Base-by-base conservation (phyloP, 2,888 invertebrate genomes). In the Volucella zonaria region DNA sequence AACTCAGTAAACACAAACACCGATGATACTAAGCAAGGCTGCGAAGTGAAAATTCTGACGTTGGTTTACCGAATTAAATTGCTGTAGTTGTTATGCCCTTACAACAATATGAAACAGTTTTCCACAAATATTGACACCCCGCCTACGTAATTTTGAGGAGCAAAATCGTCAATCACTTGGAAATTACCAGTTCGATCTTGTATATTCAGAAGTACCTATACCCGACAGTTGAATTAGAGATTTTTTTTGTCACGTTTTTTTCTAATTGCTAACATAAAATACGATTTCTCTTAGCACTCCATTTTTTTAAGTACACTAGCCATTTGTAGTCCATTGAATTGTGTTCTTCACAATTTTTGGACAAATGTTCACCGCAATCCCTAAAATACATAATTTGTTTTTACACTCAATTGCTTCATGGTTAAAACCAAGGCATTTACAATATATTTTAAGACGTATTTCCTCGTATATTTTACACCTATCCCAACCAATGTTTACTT, bases 401-500 rank as follows among this genome's bases (percentile, higher is more conserved):
- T 43, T 43, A 18, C 43, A 59, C 9, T 43, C 43, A 43, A 3
- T 59, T 14, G 43, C 18, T 43, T 59, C 59, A 18, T 59, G 59
- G 9, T 59, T 59, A 11, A 59, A 59, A 18, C 59, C 43, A 1
- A 59, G 10, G 45, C 59, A 59, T 59, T 59, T 59, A 43, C 43
- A 59, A 59, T 43, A 43, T 10, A 8, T 42, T 12, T 59, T 43
- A 8, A 59, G 15, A 18, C 1, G 14, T 43, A 59, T 43, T 43
- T 59, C 59, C 43, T 42, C 59, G 43, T 43, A 59, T 9, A 59
- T 43, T 15, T 10, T 59, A 45, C 59, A 43, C 18, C 43, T 43
- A 15, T 59, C 59, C 43, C 43, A 59, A 9, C 59, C 59, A 10
- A 59, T 43, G 45, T 59, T 59, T 9, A 59, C 18, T 59, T 59